Base-by-base conservation (phyloP, 2,113 vertebrate genomes). In the Sigmodon hispidus region DNA sequence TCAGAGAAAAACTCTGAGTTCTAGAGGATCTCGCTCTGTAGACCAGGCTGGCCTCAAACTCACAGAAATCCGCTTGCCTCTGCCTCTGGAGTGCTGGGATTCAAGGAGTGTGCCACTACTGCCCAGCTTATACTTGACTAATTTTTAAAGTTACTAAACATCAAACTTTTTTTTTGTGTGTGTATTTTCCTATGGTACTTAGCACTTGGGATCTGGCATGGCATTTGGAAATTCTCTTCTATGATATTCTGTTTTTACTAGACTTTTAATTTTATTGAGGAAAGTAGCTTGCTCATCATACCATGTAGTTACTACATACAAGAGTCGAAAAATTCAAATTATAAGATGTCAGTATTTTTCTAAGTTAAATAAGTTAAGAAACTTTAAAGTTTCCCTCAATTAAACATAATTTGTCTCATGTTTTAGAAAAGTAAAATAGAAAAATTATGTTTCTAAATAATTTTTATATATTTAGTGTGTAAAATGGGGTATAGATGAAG, bases 331-430 rank as follows among this genome's bases (percentile, higher is more conserved):
- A 93, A 24, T 79, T 87, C 63, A 83, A 61, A 86, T 87, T 93
- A 91, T 96, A 79, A 87, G 79, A 88, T 76, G 40, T 52, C 11
- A 89, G 45, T 7, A 36, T 48, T 91, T 77, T 77, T 45, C 31
- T 84, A 69, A 89, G 34, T 36, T 85, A 85, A 96, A 84, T 77
- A 72, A 87, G 1, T 55, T 88, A 48, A 13, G 57, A 75, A 48
- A 76, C 73, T 95, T 94, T 57, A 69, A 92, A 69, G 34, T 85
- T 63, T 81, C 13, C 48, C 24, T 76, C 52, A 97, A 57, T 96
- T 94, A 85, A 90, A 40, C 9, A 70, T 21, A 52, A 1, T 91
- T 89, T 86, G 15, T 89, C 85, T 97, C 31, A 63, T 50, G 83
- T 86, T 91, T 63, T 69, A 69, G 19, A 52, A 79, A 95, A 77